Conservation (phyloP, 2,113 vertebrate species). For the Ascaphus truei region DNA sequence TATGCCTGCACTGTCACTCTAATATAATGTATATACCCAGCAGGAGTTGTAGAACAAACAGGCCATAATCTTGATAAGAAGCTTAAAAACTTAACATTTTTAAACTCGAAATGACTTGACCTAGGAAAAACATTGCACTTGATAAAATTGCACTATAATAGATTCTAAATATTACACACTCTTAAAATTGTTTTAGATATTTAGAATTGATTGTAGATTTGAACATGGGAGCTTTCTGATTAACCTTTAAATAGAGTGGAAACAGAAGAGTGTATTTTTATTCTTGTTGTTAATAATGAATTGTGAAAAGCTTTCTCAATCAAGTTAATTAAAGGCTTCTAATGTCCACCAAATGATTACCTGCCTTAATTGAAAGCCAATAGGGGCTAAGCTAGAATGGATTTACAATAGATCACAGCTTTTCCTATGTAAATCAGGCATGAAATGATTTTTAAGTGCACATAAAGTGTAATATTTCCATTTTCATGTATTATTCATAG, state of each 20-base stretch:
- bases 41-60: too few relatives aligned
- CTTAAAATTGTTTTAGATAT: background rate
- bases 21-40: too few relatives aligned
- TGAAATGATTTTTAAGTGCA: slow-evolving; percentile 7
- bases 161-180: background rate
- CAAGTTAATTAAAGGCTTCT: background rate
- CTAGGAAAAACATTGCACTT: too few relatives aligned
- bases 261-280: background rate
- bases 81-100: too few relatives aligned
- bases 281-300: background rate
- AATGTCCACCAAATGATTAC: background rate
- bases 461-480: background rate
- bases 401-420: background rate
- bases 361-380: background rate
- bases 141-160: background rate
- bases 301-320: background rate
- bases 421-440: slow-evolving; percentile 20
- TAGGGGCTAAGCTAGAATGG: background rate
- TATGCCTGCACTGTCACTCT: too few relatives aligned
- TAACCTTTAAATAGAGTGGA: slow-evolving; percentile 6
- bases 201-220: background rate
- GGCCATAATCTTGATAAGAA: too few relatives aligned
- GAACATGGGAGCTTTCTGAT: background rate
- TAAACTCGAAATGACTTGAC: too few relatives aligned
- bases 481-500: slow-evolving; percentile 24